These are phyloP conservation scores for Muscicapa comitata DNA, from an alignment of 2,797 vertebrate species.

Conservation along the genomic window DNA sequence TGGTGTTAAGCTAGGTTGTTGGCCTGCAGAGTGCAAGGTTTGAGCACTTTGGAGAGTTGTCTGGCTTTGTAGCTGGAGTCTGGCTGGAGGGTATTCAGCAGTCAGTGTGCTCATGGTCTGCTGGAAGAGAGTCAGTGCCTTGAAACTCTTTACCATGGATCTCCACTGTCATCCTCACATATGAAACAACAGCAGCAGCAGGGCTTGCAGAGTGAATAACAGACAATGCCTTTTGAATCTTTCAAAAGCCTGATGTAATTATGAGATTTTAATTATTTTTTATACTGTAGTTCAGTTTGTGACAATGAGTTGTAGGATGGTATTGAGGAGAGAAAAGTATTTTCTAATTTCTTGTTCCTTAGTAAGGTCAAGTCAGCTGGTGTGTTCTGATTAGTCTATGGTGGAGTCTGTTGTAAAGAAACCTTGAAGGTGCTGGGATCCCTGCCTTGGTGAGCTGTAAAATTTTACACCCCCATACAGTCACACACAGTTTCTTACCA, in stretches of 20 bases:
- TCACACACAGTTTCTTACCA: not conserved
- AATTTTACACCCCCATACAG: not conserved
- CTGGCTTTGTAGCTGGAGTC: slow-evolving; percentile 16
- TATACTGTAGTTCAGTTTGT: not conserved
- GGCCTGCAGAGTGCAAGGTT: not conserved
- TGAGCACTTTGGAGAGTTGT: not conserved
- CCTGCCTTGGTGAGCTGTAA: not conserved
- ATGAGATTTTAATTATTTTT: not conserved
- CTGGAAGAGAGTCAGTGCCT: not conserved
- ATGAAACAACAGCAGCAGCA: not conserved
- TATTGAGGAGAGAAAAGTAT: not conserved
- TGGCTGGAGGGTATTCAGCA: not conserved
- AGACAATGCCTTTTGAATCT: not conserved
- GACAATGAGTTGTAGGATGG: not conserved
- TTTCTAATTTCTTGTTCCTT: not conserved
- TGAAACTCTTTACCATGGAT: not conserved
- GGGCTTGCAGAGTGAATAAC: not conserved
- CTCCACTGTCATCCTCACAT: not conserved
- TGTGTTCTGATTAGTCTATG: not conserved
- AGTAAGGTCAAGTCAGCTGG: not conserved
- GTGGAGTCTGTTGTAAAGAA: not conserved
- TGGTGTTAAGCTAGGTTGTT: not conserved
- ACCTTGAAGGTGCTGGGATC: not conserved
- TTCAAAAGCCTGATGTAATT: not conserved
- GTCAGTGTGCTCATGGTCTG: not conserved